Percentiles rank a stretch among this genome's conserved stretches.
Evolutionary conservation across 2,888 invertebrate genomes (phyloP).

Genomic region (Yponomeuta plumbellus): DNA sequence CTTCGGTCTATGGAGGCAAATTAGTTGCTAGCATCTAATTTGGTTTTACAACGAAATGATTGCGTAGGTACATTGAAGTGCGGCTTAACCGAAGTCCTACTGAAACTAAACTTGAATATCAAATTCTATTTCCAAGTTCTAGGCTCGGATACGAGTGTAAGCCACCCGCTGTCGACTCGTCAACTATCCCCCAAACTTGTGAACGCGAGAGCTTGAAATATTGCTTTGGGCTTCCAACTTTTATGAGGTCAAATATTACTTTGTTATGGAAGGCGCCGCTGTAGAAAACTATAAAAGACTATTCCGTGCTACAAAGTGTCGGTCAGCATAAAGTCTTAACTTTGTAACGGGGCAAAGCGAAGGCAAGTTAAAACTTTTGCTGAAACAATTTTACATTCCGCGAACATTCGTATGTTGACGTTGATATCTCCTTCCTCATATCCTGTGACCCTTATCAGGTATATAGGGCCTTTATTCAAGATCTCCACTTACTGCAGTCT

Average conservation of each 20-base stretch:
- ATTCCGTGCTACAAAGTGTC: background rate
- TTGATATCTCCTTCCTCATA: too few species aligned
- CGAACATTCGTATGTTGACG: too few species aligned
- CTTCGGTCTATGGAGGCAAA: too few species aligned
- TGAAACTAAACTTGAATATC: conserved; percentile 3
- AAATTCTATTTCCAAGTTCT: background rate
- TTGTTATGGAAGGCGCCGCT: background rate
- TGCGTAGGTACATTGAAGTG: background rate
- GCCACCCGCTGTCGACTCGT: background rate
- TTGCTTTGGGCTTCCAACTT: background rate
- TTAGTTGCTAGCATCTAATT: background rate
- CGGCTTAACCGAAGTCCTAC: background rate
- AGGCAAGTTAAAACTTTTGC: background rate
- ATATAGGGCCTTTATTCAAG: too few species aligned
- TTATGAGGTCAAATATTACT: background rate
- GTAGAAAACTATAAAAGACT: background rate
- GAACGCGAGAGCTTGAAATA: background rate
- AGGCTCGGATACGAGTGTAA: background rate
- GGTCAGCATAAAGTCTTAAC: background rate
- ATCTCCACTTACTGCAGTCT: too few species aligned
- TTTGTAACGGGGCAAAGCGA: background rate
- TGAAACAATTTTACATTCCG: background rate
- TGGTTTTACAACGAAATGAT: background rate
- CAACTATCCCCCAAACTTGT: background rate
- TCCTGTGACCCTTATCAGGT: too few species aligned